Conservation (phyloP, 2,113 vertebrate genomes). For the Bettongia penicillata region DNA sequence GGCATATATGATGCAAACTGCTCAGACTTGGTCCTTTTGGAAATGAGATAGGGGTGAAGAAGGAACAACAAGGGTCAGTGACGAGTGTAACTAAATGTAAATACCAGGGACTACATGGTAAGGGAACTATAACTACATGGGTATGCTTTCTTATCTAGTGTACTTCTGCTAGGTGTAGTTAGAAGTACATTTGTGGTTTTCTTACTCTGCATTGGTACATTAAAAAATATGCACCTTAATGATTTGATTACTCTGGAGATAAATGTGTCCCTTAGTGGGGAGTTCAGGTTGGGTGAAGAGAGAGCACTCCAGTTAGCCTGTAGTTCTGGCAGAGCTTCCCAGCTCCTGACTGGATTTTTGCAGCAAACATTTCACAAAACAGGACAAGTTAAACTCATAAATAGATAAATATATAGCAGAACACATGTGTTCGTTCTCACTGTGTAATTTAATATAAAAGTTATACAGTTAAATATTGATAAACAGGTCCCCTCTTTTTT, state of each 20-base stretch:
- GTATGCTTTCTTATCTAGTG: neutral
- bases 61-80: neutral
- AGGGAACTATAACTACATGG: neutral
- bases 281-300: neutral
- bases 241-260: neutral
- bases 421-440: neutral
- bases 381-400: neutral
- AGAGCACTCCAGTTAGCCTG: neutral
- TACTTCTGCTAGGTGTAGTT: neutral
- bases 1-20: neutral
- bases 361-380: neutral
- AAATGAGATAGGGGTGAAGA: neutral
- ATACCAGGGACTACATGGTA: accelerated
- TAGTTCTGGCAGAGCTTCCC: neutral
- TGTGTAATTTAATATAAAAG: neutral
- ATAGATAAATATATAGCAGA: neutral
- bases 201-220: neutral
- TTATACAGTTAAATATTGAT: neutral
- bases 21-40: neutral
- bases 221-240: neutral
- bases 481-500: neutral
- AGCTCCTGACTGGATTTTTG: neutral
- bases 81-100: neutral
- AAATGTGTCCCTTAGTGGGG: neutral
- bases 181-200: neutral